Evolutionary conservation across 2,797 vertebrate genomes (phyloP), one percentile per base, ranked within the genome.

Genomic region (Nyctibius grandis): DNA sequence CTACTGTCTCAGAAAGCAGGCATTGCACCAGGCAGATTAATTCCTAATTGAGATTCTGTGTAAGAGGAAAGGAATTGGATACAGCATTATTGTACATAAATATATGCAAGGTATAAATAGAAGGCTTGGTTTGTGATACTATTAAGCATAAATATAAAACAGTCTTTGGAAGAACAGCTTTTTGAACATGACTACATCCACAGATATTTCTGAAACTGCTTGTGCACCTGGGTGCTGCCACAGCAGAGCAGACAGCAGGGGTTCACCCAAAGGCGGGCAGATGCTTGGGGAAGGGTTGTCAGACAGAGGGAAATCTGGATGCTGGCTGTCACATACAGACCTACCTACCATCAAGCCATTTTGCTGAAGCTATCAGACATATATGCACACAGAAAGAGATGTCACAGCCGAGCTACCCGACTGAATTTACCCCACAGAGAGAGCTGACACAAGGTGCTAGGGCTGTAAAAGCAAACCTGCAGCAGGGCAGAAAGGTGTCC

Each of bases 371-470:
- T 11, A 28, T 22, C n/a, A 60, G 63, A 21, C 36, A 25, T 11
- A 15, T 0, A 31, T 4, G 16, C 23, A 8, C 36, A 21, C 23
- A 8, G 25, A 19, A 10, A 36, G 4, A 42, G n/a, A 5, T 5
- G 51, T 1, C 48, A 29, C 44, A 57, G 54, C 34, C 10, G 6
- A 79, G 74, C 36, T 44, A 64, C 53, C 45, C 22, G 42, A 0
- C 60, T 6, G 22, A 29, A 26, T 47, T 31, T 21, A 8, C 68
- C 29, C 28, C 28, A 3, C 19, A 1, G 21, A 23, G 28, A 38
- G 31, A 42, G 3, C 3, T 0, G 0, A 4, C 0, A 0, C 19
- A 10, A 31, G 16, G 33, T 5, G 22, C 16, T 19, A 23, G 36
- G 53, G 73, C 65, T 42, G 45, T 21, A n/a, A 78, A 57, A 65